Evolutionary conservation across 2,797 vertebrate genomes (phyloP).

Genomic region (Anableps anableps): DNA sequence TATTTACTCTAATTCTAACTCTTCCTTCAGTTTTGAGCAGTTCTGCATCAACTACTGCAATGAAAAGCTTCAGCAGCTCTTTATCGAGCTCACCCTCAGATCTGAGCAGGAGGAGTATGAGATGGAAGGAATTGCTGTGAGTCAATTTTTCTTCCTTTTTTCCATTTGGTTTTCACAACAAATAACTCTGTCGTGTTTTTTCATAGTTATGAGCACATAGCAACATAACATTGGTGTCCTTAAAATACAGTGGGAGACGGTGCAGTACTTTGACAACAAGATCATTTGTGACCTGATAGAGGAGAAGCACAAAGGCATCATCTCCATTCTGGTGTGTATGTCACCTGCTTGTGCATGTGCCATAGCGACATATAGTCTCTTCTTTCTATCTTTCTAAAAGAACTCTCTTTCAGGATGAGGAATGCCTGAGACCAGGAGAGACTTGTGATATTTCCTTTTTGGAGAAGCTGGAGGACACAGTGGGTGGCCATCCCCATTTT

Average conservation of each 20-base stretch:
- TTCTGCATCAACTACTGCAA: conserved; percentile 99
- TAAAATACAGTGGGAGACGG: conserved; percentile 90
- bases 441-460: conserved; percentile 93
- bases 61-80: conserved; percentile 96
- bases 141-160: conserved; percentile 47
- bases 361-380: background rate
- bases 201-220: background rate
- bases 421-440: conserved; percentile 94
- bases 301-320: conserved; percentile 97
- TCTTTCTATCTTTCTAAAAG: background rate
- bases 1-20: background rate
- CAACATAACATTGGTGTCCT: conserved; percentile 8
- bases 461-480: conserved; percentile 92
- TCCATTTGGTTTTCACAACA: background rate
- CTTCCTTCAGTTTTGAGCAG: conserved; percentile 91
- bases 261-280: conserved; percentile 98
- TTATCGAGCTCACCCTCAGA: conserved; percentile 93
- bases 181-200: conserved; percentile 1
- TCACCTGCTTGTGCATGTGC: background rate
- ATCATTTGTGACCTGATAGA: conserved; percentile 98
- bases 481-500: conserved; percentile 93
- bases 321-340: conserved; percentile 90
- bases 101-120: conserved; percentile 96
- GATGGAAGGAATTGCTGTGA: conserved; percentile 91
- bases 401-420: conserved; percentile 87